Conservation (phyloP, 2,888 invertebrate species). For the Protonemura montana region DNA sequence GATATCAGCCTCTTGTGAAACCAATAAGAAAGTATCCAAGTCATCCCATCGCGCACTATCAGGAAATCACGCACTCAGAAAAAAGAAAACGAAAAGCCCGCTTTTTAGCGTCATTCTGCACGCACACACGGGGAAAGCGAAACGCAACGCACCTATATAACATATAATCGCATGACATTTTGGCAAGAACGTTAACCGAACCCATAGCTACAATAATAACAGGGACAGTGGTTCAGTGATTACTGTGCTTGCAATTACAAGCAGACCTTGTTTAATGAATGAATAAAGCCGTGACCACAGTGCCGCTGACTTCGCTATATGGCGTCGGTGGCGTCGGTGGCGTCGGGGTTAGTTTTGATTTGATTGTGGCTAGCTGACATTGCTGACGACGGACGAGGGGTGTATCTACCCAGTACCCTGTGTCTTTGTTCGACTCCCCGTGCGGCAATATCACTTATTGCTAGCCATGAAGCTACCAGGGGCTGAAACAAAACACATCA, state of each 20-base stretch:
- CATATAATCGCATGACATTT: background rate
- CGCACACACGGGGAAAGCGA: background rate
- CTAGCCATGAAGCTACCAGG: background rate
- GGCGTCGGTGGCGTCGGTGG: background rate
- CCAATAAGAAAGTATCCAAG: background rate
- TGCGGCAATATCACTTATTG: conserved; percentile 30
- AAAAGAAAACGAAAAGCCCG: background rate
- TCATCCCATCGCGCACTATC: background rate
- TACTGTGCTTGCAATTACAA: background rate
- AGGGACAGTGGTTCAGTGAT: background rate
- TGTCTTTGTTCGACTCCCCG: conserved; percentile 30
- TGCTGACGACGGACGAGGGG: background rate
- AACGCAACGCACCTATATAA: background rate
- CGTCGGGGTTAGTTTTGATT: conserved; percentile 1
- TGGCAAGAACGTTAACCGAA: no score
- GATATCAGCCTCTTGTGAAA: conserved; percentile 16
- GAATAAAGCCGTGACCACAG: conserved; percentile 9
- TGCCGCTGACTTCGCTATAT: background rate
- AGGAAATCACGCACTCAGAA: background rate
- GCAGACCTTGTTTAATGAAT: background rate
- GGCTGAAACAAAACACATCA: conserved; percentile 23
- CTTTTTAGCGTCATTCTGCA: background rate
- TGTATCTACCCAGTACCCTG: background rate
- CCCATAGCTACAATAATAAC: background rate
- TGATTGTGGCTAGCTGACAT: conserved; percentile 23